Conservation (phyloP, 2,797 vertebrate genomes). For the Sternarchorhynchus goeldii region DNA sequence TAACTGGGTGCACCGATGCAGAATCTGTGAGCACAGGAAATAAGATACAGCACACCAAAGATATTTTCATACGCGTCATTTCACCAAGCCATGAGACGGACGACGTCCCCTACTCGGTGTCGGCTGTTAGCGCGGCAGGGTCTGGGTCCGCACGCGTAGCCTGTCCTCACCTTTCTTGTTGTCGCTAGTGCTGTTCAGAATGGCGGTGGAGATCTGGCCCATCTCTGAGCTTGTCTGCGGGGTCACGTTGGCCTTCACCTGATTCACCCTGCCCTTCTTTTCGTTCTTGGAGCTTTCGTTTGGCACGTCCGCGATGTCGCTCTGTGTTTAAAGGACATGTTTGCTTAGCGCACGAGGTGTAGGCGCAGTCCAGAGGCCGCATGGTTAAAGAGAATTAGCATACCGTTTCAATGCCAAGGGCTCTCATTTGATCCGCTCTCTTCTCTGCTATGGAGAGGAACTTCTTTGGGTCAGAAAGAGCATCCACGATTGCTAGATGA, state of each 20-base stretch:
- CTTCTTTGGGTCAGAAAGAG: slow-evolving; percentile 98
- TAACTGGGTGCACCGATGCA: slow-evolving; percentile 85
- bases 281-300: slow-evolving; percentile 95
- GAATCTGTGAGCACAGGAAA: slow-evolving; percentile 70
- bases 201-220: slow-evolving; percentile 78
- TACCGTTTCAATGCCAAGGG: slow-evolving; percentile 97
- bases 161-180: slow-evolving; percentile 82
- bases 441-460: slow-evolving; percentile 99
- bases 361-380: not conserved
- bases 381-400: not conserved
- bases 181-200: slow-evolving; percentile 80
- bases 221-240: slow-evolving; percentile 92
- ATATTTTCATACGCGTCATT: too few species aligned
- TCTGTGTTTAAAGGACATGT: slow-evolving; percentile 72
- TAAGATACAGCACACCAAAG: not conserved
- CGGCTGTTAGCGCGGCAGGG: too few species aligned
- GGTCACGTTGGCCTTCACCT: slow-evolving; percentile 87
- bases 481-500: slow-evolving; percentile 91
- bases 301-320: slow-evolving; percentile 96
- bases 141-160: too few species aligned
- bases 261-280: slow-evolving; percentile 90
- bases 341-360: not conserved
- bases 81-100: too few species aligned
- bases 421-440: slow-evolving; percentile 98
- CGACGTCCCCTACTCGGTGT: too few species aligned